phyloP scores from a whole-genome alignment of 2,113 vertebrate genomes.

The Isichthys henryi region DNA sequence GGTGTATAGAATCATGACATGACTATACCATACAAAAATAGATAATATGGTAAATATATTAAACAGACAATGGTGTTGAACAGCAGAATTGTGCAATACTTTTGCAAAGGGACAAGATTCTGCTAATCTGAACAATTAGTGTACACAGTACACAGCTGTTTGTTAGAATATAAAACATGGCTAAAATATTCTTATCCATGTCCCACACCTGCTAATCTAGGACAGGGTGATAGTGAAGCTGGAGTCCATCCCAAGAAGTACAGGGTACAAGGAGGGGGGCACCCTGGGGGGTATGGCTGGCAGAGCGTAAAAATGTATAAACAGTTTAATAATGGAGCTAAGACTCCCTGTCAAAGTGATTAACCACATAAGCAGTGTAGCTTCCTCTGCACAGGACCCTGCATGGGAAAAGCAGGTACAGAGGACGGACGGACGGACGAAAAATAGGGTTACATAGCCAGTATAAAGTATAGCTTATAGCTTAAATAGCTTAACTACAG shows the following conservation, averaged over 20 bases:
- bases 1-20: neutral
- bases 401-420: neutral
- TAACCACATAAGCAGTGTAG: neutral
- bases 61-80: neutral
- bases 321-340: neutral
- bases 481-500: neutral
- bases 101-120: neutral
- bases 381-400: neutral
- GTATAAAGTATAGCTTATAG: neutral
- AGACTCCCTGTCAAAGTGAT: neutral
- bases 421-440: neutral
- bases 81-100: neutral
- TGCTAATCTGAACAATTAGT: neutral
- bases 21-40: neutral
- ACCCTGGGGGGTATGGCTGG: neutral
- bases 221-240: neutral
- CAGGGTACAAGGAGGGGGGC: neutral
- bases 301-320: neutral
- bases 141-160: neutral
- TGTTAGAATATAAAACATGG: neutral
- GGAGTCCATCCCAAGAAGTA: neutral
- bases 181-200: neutral
- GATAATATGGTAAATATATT: neutral
- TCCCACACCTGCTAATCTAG: neutral
- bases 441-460: neutral